Percentiles rank a stretch among this genome's conserved stretches.
These are phyloP conservation scores for Panthera leo DNA, from an alignment of 2,113 vertebrate species.

Conservation along the genomic window DNA sequence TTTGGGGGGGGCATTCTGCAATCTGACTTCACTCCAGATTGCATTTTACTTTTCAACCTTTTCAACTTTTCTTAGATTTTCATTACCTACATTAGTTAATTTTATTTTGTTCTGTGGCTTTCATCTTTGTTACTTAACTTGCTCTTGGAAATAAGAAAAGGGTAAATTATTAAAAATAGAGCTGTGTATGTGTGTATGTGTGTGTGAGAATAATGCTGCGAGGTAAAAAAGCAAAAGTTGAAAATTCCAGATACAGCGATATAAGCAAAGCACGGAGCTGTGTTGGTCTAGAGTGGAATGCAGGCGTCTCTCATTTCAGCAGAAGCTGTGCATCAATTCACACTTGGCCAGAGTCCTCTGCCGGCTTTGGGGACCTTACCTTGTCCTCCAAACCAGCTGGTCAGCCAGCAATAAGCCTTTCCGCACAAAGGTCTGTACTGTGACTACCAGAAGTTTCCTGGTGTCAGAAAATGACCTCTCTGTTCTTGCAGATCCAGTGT, in stretches of 20 bases:
- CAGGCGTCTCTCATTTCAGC: neutral
- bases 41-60: neutral
- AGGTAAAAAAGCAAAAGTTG: neutral
- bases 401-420: neutral
- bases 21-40: neutral
- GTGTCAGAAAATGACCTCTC: neutral
- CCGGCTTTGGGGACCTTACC: neutral
- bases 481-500: neutral
- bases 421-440: neutral
- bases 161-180: neutral
- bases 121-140: neutral
- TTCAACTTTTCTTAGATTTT: neutral
- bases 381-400: neutral
- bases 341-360: neutral
- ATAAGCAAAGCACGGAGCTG: no score
- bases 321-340: fast-evolving
- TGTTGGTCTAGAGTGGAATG: no score
- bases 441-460: neutral
- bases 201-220: neutral
- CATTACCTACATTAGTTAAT: neutral
- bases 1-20: neutral
- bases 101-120: neutral
- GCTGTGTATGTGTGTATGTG: neutral
- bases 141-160: neutral
- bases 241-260: neutral